A percentile compares a stretch with the other conserved stretches of the same genome.
These are phyloP conservation scores for Augochlorella aurata DNA, from an alignment of 2,888 invertebrate species.

Conservation along the genomic window DNA sequence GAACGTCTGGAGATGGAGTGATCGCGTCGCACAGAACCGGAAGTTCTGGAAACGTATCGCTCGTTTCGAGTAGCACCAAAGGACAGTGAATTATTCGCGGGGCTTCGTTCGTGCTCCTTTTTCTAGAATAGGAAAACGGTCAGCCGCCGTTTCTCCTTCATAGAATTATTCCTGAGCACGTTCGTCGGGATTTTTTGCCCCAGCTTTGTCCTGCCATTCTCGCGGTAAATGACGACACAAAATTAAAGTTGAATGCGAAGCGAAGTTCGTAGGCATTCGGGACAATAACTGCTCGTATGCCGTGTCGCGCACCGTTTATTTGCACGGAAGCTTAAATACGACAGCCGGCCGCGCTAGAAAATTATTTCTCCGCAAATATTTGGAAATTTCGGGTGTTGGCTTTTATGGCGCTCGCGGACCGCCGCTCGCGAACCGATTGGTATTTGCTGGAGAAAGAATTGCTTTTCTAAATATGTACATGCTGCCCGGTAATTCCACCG, in stretches of 20 bases:
- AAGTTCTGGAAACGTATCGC: no score
- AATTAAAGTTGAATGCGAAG: neutral
- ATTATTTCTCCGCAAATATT: neutral
- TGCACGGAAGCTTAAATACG: neutral
- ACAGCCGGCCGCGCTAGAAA: neutral
- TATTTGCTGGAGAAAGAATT: neutral
- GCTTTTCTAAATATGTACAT: neutral
- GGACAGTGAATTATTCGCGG: conserved; percentile 33
- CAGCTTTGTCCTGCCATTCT: neutral
- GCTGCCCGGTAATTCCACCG: no score
- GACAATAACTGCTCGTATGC: neutral
- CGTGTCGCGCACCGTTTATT: no score
- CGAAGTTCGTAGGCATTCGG: neutral
- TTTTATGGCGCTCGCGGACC: neutral
- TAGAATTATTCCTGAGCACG: conserved; percentile 9
- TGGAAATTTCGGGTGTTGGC: neutral
- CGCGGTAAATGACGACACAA: neutral
- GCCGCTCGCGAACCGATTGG: neutral
- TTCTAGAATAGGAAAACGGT: neutral
- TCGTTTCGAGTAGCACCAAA: neutral
- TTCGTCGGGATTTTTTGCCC: neutral
- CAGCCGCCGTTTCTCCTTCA: neutral
- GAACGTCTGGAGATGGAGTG: no score
- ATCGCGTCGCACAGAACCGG: no score
- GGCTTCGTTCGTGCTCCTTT: conserved; percentile 18